Base-by-base conservation (phyloP, 1,140 invertebrate species). In the Geopemphigus sp. region DNA sequence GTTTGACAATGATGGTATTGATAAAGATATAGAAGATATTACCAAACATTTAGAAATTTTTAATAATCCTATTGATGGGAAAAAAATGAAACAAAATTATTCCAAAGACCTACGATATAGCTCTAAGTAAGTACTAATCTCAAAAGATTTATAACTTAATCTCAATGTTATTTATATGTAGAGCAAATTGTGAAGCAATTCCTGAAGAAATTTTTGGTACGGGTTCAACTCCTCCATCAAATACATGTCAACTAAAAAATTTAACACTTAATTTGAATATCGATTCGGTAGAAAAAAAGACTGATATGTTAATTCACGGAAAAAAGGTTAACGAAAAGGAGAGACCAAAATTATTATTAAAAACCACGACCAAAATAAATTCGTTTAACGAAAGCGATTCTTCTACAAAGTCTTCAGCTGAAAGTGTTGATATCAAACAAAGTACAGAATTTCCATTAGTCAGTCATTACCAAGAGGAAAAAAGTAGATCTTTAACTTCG, bases 171-270 rank as follows among this genome's bases (percentile, higher is more conserved):
- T 54, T 80, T 59, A 53, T 47, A 50, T 61, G 5, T 47, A 88
- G 92, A 84, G 92, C 93, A 6, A 94, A 92, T 84, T 95, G 92
- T 85, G 94, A 95, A 87, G 93, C 93, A 57, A 95, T 95, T 82
- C 94, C 94, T 10, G 94, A 95, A 87, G 94, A 95, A 88, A 93
- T 93, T 84, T 89, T 88, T 57, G 90, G 88, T 29, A 86, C 88
- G 85, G 88, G 88, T 81, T 88, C 88, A 29, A 90, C 89, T 39
- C 89, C 89, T 59, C 89, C 89, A n/a, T 84, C 85, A 63, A 78
- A 78, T 61, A 47, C 22, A 82, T 76, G 81, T 47, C 81, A 82
- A 19, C 57, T 29, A n/a, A 64, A 29, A 83, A 83, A 47, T 83
- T 85, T 81, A 84, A 85, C 84, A 8, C 32, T 80, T 3, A 56